Evolutionary conservation across 2,113 vertebrate species (phyloP).

Genomic region (Malurus melanocephalus): DNA sequence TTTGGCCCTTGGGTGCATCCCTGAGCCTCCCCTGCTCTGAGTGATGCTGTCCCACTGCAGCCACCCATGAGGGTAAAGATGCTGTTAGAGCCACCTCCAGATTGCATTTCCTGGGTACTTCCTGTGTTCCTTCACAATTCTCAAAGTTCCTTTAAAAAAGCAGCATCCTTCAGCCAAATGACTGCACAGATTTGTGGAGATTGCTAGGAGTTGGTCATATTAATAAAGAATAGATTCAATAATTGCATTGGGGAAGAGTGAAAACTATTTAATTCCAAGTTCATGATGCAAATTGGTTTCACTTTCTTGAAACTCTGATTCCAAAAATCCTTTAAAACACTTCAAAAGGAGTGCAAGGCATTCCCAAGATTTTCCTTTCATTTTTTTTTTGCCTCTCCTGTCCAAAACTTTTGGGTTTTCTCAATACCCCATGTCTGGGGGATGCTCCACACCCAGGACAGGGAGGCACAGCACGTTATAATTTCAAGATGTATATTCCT

Average conservation of each 20-base stretch:
- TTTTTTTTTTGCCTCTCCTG: not conserved
- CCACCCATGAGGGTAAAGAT: not conserved
- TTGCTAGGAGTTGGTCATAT: not conserved
- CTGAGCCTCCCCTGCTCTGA: not conserved
- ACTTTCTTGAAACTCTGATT: not conserved
- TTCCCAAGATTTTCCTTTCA: not conserved
- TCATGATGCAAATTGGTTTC: not conserved
- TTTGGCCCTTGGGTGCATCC: not conserved
- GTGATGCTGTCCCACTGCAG: not conserved
- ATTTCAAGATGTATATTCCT: no score
- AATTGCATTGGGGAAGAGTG: not conserved
- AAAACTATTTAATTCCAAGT: not conserved
- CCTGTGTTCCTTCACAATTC: not conserved
- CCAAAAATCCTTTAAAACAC: not conserved
- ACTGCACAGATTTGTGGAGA: not conserved
- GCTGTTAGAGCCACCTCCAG: not conserved
- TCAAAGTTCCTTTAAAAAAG: not conserved
- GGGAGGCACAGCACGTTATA: not conserved
- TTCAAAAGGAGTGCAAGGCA: not conserved
- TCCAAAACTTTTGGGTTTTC: not conserved
- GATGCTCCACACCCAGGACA: not conserved
- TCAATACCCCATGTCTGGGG: not conserved
- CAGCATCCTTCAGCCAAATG: not conserved
- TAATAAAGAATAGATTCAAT: not conserved
- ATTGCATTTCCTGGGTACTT: not conserved